Conservation (phyloP, 2,113 vertebrate species). For the Noctilio leporinus region DNA sequence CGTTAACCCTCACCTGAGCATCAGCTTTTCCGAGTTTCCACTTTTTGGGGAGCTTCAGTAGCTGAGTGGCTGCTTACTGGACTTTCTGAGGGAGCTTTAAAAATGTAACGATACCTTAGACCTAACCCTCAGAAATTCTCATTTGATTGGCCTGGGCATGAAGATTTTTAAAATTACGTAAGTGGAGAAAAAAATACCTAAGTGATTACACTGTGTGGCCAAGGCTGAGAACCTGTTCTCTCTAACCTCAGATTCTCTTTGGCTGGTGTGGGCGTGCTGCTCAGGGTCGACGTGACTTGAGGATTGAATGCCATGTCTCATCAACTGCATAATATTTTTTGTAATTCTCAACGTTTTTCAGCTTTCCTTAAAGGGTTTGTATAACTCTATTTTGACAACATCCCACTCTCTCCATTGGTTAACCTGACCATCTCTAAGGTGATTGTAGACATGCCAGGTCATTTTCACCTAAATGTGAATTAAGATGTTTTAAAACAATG, state of each 20-base stretch:
- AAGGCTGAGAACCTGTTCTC: not conserved
- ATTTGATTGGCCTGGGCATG: not conserved
- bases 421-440: not conserved
- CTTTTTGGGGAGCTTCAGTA: not conserved
- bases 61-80: not conserved
- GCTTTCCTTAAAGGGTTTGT: slow-evolving; percentile 1
- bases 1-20: not conserved
- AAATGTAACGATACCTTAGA: not conserved
- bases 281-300: not conserved
- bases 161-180: not conserved
- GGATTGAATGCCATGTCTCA: not conserved
- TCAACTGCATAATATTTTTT: not conserved
- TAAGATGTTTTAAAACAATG: slow-evolving; percentile 24
- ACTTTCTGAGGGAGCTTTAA: not conserved
- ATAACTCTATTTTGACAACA: slow-evolving; percentile 30
- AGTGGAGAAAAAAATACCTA: not conserved
- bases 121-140: not conserved
- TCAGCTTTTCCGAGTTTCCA: not conserved
- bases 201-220: not conserved
- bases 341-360: not conserved
- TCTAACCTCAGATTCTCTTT: not conserved
- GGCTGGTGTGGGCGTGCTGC: not conserved
- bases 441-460: not conserved
- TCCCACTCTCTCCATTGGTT: not conserved
- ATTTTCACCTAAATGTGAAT: slow-evolving; percentile 27